phyloP scores from a whole-genome alignment of 2,888 invertebrate species.

The Pollenia angustigena region DNA sequence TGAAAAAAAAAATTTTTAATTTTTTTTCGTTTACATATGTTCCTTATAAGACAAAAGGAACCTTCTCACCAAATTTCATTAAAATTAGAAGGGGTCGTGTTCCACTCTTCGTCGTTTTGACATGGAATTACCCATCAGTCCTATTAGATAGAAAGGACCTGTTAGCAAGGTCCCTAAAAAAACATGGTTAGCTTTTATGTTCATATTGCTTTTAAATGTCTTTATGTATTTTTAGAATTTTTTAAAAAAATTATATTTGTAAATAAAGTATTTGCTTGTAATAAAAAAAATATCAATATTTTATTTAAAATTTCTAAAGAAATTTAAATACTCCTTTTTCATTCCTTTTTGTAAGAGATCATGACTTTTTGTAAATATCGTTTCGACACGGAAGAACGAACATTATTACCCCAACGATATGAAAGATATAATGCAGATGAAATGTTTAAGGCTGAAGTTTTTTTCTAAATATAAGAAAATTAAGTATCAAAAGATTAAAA shows the following conservation, averaged over 20 bases:
- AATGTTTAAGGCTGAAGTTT: conserved; percentile 21
- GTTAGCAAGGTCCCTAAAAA: too few relatives aligned
- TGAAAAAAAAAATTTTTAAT: too few relatives aligned
- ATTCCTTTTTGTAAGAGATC: conserved; percentile 3
- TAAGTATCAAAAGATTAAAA: conserved; percentile 43
- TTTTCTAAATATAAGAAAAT: conserved; percentile 40
- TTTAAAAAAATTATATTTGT: neutral
- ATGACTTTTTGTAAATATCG: conserved; percentile 53
- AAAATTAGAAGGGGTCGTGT: too few relatives aligned
- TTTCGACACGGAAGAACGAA: conserved; percentile 53
- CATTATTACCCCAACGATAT: conserved; percentile 54
- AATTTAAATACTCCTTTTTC: conserved; percentile 22
- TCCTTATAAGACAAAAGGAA: too few relatives aligned
- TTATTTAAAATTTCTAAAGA: conserved; percentile 2
- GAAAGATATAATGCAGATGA: conserved; percentile 64
- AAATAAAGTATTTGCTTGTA: neutral
- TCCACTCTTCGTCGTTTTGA: too few relatives aligned
- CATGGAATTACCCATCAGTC: too few relatives aligned
- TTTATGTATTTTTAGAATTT: too few relatives aligned
- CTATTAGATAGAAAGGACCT: too few relatives aligned
- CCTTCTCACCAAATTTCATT: too few relatives aligned
- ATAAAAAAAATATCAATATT: conserved; percentile 19
- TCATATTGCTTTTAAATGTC: too few relatives aligned
- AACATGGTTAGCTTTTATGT: too few relatives aligned
- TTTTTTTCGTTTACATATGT: too few relatives aligned